phyloP scores from a whole-genome alignment of 1,140 invertebrate genomes.

The Papilio glaucus region DNA sequence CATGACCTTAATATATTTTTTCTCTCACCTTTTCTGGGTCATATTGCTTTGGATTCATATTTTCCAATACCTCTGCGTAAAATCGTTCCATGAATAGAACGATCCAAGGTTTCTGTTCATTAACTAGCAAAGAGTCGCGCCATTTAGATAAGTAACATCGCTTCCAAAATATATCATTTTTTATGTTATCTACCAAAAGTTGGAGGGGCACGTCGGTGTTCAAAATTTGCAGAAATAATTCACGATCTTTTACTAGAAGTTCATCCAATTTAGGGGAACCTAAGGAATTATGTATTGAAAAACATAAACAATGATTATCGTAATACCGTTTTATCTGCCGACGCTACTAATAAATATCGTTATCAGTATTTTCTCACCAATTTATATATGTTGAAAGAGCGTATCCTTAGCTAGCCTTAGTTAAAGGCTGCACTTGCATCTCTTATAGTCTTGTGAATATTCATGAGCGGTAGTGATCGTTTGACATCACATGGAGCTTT shows the following conservation, averaged over 20 bases:
- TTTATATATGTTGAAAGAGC: no score
- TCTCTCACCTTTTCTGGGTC: constrained; percentile 77
- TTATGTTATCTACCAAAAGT: constrained; percentile 77
- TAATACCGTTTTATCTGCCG: no score
- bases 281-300: constrained; percentile 41
- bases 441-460: no score
- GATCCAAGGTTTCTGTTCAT: constrained; percentile 74
- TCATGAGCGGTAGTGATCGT: no score
- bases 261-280: constrained; percentile 65
- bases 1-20: neutral
- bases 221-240: constrained; percentile 76
- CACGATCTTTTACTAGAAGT: constrained; percentile 74
- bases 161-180: constrained; percentile 82
- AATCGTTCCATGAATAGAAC: constrained; percentile 78
- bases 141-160: constrained; percentile 74
- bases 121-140: constrained; percentile 58
- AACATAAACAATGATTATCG: neutral
- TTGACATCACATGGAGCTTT: neutral
- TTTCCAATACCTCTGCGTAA: constrained; percentile 78
- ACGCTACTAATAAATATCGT: no score
- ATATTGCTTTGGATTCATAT: constrained; percentile 79
- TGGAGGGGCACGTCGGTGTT: constrained; percentile 73
- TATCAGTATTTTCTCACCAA: no score
- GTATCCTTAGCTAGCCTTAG: no score
- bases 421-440: no score